phyloP scores from a whole-genome alignment of 2,797 vertebrate genomes.

The Cossypha dichroa region DNA sequence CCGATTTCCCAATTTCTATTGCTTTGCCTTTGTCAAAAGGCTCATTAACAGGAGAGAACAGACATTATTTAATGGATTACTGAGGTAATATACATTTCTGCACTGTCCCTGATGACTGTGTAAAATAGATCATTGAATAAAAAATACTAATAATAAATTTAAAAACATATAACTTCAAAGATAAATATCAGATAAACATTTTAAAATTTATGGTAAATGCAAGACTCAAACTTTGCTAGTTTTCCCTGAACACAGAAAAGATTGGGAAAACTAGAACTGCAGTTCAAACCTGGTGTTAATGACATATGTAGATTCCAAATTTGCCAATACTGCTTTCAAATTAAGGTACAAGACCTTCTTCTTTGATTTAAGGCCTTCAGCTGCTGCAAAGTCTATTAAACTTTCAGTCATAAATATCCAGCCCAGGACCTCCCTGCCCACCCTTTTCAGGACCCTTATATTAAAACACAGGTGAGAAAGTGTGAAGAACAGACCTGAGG shows the following conservation, averaged over 20 bases:
- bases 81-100: background rate
- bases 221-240: background rate
- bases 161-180: background rate
- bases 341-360: background rate
- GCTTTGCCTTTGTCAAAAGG: background rate
- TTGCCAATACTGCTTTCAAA: background rate
- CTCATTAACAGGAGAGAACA: background rate
- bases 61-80: background rate
- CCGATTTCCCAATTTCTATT: background rate
- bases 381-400: background rate
- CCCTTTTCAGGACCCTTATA: background rate
- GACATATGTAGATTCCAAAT: background rate
- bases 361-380: background rate
- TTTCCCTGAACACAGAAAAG: background rate
- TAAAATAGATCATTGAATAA: background rate
- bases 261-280: background rate
- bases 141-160: background rate
- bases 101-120: background rate
- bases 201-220: background rate
- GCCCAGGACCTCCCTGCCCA: background rate
- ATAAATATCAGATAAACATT: background rate
- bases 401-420: background rate
- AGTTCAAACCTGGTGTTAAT: background rate
- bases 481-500: background rate
- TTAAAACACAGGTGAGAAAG: background rate